phyloP scores from a whole-genome alignment of 2,113 vertebrate species.

The Mustelus asterias region DNA sequence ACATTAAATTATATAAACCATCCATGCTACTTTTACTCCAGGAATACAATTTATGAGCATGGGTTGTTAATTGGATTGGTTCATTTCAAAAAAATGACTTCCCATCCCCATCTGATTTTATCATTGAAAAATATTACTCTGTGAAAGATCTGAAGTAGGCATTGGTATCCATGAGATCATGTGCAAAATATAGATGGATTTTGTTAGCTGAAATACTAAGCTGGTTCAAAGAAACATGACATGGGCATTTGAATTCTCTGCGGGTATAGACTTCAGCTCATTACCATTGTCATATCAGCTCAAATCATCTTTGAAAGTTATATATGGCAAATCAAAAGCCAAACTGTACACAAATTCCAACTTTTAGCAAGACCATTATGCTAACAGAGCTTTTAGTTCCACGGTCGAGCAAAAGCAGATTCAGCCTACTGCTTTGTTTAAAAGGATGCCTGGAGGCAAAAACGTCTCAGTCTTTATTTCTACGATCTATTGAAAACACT shows the following conservation, averaged over 20 bases:
- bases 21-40: neutral
- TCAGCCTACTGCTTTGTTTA: neutral
- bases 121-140: neutral
- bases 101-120: neutral
- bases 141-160: neutral
- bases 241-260: neutral
- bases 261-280: neutral
- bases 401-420: neutral
- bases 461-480: neutral
- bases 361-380: neutral
- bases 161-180: neutral
- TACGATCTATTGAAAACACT: neutral
- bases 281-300: conserved; percentile 3
- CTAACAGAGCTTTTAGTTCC: neutral
- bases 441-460: neutral
- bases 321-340: neutral
- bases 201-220: neutral
- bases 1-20: neutral
- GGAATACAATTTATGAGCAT: neutral
- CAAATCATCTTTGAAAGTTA: conserved; percentile 1
- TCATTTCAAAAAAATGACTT: neutral
- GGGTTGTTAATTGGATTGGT: neutral
- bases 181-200: neutral
- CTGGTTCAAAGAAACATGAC: neutral
- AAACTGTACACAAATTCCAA: neutral